Evolutionary conservation across 2,888 invertebrate genomes (phyloP).

Genomic region (Melangyna quadrimaculata): DNA sequence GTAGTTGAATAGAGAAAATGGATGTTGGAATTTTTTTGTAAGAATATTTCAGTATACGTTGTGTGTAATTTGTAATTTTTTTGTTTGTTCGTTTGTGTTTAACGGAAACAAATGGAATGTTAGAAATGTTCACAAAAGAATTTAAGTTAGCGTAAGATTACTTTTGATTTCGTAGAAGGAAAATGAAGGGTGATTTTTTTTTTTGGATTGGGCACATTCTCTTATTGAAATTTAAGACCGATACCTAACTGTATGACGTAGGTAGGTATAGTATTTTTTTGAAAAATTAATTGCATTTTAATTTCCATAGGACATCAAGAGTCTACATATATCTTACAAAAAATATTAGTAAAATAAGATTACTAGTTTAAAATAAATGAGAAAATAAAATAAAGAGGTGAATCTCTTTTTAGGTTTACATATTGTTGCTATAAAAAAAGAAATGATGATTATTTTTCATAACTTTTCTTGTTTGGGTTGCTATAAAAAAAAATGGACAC

Average conservation of each 20-base stretch:
- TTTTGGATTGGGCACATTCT: background rate
- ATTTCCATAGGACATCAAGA: no score
- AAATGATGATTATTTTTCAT: no score
- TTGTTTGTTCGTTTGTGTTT: no score
- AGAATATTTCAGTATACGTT: background rate
- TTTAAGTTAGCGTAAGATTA: background rate
- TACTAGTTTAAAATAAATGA: no score
- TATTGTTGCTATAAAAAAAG: no score
- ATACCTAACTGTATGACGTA: no score
- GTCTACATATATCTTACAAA: no score
- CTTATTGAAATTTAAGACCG: background rate
- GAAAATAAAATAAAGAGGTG: no score
- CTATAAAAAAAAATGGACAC: no score
- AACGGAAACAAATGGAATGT: background rate
- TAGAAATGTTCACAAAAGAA: background rate
- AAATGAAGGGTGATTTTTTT: background rate
- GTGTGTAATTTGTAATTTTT: background rate
- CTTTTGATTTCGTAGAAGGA: background rate
- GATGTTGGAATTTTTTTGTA: background rate
- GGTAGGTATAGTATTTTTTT: background rate
- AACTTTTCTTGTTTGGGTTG: no score
- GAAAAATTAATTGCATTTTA: background rate
- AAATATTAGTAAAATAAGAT: no score
- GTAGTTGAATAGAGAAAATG: conserved; percentile 13
- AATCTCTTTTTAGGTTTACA: no score